Evolutionary conservation across 2,797 vertebrate genomes (phyloP).

Genomic region (Esox lucius): DNA sequence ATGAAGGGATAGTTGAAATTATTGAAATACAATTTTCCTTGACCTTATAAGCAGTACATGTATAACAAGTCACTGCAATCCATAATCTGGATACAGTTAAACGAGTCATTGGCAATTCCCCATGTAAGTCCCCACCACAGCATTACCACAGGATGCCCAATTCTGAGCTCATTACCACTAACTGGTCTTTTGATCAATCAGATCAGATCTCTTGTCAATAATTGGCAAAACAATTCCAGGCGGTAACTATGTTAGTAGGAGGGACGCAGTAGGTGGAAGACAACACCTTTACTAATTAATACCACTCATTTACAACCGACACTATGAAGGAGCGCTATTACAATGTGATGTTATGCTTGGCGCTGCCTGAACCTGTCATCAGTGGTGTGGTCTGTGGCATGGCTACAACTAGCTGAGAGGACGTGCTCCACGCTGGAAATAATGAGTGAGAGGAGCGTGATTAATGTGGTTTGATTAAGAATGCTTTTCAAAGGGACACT

Average conservation of each 20-base stretch:
- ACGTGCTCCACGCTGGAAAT: constrained; percentile 70
- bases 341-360: constrained; percentile 73
- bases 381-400: not conserved
- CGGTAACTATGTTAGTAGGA: not conserved
- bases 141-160: not conserved
- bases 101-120: not conserved
- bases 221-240: no score
- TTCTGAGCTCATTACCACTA: not conserved
- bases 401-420: constrained; percentile 70
- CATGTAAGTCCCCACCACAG: not conserved
- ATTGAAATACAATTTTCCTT: not conserved
- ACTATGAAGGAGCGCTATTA: constrained; percentile 11
- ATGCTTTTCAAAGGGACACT: constrained; percentile 71
- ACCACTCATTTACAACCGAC: constrained; percentile 37
- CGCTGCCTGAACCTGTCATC: constrained; percentile 57
- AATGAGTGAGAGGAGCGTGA: constrained; percentile 82
- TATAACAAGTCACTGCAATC: not conserved
- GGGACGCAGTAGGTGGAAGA: constrained; percentile 30
- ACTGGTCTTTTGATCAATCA: no score
- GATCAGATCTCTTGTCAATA: no score
- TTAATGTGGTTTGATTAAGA: constrained; percentile 84
- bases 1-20: not conserved
- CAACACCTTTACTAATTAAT: constrained; percentile 72
- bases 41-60: not conserved
- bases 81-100: not conserved